Percentiles rank a stretch among this genome's conserved stretches.
Conservation (phyloP, 2,888 invertebrate species). For the Tachystola acroxantha region DNA sequence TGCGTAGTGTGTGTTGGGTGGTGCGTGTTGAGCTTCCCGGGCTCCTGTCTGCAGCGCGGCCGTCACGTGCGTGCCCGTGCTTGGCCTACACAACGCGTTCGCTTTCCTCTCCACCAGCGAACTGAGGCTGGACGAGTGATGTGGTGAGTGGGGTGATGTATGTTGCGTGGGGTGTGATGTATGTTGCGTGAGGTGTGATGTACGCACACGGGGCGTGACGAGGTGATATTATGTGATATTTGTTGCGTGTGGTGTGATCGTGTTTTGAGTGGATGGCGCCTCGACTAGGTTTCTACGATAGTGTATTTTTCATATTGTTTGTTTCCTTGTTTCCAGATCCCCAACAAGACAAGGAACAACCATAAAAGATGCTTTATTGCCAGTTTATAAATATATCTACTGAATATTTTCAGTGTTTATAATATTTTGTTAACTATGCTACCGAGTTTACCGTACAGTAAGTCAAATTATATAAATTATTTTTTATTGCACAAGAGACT, state of each 20-base stretch:
- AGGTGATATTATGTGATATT: too few species aligned
- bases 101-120: constrained; percentile 91
- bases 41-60: constrained; percentile 65
- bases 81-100: constrained; percentile 87
- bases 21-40: too few species aligned
- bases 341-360: constrained; percentile 42
- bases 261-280: too few species aligned
- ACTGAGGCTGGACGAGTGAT: constrained; percentile 82
- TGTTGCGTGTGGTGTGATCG: neutral
- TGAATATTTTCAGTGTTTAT: constrained; percentile 76
- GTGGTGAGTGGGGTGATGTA: neutral
- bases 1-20: too few species aligned
- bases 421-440: constrained; percentile 74
- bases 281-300: too few species aligned
- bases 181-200: too few species aligned
- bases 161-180: neutral
- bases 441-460: constrained; percentile 72
- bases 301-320: neutral
- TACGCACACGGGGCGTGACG: too few species aligned
- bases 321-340: constrained; percentile 45
- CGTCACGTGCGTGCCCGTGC: constrained; percentile 87
- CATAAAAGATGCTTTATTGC: constrained; percentile 72
- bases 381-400: constrained; percentile 71
- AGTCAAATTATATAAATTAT: constrained; percentile 76
- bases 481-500: constrained; percentile 64